Evolutionary conservation across 2,797 vertebrate species (phyloP), one percentile per base, ranked within the genome.

Genomic region (Urocyon cinereoargenteus): DNA sequence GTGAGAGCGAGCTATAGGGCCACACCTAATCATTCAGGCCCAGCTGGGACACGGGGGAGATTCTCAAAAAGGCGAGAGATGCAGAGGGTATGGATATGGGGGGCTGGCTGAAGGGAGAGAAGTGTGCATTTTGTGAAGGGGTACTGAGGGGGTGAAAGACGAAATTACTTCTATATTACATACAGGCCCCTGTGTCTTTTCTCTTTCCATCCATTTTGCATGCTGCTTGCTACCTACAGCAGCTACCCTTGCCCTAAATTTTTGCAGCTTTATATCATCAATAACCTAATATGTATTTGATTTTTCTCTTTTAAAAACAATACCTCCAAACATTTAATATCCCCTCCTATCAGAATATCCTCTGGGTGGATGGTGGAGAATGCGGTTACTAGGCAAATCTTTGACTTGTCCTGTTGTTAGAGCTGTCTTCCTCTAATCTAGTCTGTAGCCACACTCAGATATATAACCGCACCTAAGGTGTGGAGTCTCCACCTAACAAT

Each of bases 1-100:
- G 99, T 98, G 99, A 99, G 98, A 98, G 98, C 95, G 98, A 98
- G 98, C 97, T 97, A 86, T 91, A 96, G 91, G 97, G 98, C 98
- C 98, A 98, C 98, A 99, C 98, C 99, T 99, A 97, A 98, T 98
- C 96, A 96, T 98, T 96, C 96, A 98, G 97, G 96, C 97, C 91
- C 90, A 93, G 96, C 96, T 85, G 49, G 64, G 98, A 85, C 53
- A 0, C 0, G 3, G 57, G 28, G 84, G 51, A 92, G 75, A 55
- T 15, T 91, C 89, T 94, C 84, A 85, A 79, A 91, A 97, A 91
- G 57, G 82, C 75, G 11, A 2, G 22, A 81, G 40, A 73, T 28
- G 21, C 49, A 83, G 92, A 16, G 28, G 96, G 89, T 61, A 18
- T 7, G 3, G 31, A 64, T 72, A 66, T 86, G 31, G 28, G 6